Conservation (phyloP, 2,113 vertebrate species). For the Datnioides undecimradiatus region DNA sequence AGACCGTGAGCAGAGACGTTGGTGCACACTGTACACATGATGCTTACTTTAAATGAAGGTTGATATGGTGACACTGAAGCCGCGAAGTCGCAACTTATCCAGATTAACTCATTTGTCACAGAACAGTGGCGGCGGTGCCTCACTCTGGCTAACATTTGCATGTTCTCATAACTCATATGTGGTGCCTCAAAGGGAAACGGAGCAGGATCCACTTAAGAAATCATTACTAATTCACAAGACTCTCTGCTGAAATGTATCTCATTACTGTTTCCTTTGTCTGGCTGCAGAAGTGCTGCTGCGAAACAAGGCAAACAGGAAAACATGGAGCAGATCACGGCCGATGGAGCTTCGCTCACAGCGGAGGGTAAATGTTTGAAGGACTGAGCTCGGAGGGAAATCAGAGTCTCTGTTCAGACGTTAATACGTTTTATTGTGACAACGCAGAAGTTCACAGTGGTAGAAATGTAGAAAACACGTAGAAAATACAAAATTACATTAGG, state of each 20-base stretch:
- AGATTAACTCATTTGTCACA: constrained; percentile 67
- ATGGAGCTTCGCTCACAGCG: constrained; percentile 18
- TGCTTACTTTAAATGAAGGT: constrained; percentile 33
- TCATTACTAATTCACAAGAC: constrained; percentile 77
- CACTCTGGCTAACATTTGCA: constrained; percentile 66
- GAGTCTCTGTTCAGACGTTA: not conserved
- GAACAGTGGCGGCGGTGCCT: constrained; percentile 49
- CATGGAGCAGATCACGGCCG: constrained; percentile 34
- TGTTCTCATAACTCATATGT: constrained; percentile 73
- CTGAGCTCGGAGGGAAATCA: too few relatives aligned
- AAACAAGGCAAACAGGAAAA: constrained; percentile 43
- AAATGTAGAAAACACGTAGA: constrained; percentile 1
- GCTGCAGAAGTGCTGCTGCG: constrained; percentile 28
- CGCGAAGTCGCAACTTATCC: constrained; percentile 38
- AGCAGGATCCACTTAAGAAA: constrained; percentile 73
- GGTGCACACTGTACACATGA: constrained; percentile 6
- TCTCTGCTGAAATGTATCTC: constrained; percentile 62
- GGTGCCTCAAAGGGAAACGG: constrained; percentile 59
- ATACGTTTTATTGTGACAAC: constrained; percentile 41
- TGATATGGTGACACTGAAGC: constrained; percentile 23
- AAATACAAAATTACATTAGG: not conserved
- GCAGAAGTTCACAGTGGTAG: constrained; percentile 22
- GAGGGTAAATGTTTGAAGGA: constrained; percentile 24
- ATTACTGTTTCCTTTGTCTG: constrained; percentile 59
- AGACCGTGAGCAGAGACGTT: constrained; percentile 2